A percentile compares a stretch with the other conserved stretches of the same genome.
Evolutionary conservation across 2,888 invertebrate species (phyloP).

Genomic region (Chesias legatella): DNA sequence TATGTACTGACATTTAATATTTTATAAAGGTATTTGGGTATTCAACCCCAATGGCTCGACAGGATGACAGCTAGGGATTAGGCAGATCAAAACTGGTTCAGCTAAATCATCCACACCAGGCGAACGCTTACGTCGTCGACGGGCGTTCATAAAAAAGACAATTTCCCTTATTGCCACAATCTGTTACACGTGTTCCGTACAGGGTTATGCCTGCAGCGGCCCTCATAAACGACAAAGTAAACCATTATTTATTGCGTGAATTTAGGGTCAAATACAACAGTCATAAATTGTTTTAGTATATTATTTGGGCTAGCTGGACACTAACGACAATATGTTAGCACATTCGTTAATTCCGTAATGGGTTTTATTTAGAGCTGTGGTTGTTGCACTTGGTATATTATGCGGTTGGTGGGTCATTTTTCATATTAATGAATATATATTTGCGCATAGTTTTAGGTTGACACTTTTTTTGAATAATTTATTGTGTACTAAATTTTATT

Average conservation of each 20-base stretch:
- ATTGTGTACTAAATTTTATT: too few species aligned
- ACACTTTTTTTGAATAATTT: too few species aligned
- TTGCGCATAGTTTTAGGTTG: too few species aligned
- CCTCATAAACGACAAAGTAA: conserved; percentile 80
- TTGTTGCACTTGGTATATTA: background rate
- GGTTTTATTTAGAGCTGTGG: conserved; percentile 20
- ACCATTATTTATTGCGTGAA: conserved; percentile 76
- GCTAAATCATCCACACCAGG: too few species aligned
- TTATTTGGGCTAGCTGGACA: conserved; percentile 52
- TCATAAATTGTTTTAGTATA: conserved; percentile 69
- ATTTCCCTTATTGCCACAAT: conserved; percentile 79
- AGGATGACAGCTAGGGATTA: too few species aligned
- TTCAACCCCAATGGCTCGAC: too few species aligned
- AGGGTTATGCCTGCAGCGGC: conserved; percentile 70
- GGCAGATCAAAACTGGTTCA: too few species aligned
- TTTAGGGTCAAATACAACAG: conserved; percentile 73
- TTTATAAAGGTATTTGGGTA: too few species aligned
- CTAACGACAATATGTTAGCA: conserved; percentile 37
- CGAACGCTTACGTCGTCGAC: conserved; percentile 52
- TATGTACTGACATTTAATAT: too few species aligned
- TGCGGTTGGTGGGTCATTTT: too few species aligned
- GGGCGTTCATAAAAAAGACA: conserved; percentile 79
- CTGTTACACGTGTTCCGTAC: conserved; percentile 74
- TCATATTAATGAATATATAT: too few species aligned
- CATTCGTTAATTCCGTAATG: conserved; percentile 26